These are phyloP conservation scores for Malacoraja senta DNA, from an alignment of 2,797 vertebrate genomes.

Conservation along the genomic window DNA sequence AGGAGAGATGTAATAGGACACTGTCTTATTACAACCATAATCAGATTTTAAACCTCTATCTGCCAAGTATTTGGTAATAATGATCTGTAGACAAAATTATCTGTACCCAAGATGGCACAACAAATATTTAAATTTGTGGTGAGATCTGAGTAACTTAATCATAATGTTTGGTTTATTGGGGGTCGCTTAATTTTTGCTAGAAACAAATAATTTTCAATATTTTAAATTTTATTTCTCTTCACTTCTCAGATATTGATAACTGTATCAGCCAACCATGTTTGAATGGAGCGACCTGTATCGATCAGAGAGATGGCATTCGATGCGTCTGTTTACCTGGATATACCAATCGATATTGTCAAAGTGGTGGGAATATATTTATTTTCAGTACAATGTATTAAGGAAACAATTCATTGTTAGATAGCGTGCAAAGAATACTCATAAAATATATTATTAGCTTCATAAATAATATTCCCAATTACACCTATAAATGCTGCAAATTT, in stretches of 20 bases:
- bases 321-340: conserved; percentile 2
- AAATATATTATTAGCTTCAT: neutral
- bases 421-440: neutral
- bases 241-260: conserved; percentile 22
- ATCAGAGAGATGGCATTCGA: neutral
- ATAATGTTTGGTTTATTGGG: neutral
- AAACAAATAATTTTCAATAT: neutral
- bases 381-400: neutral
- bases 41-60: neutral
- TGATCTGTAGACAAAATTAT: neutral
- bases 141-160: neutral
- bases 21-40: neutral
- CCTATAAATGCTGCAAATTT: neutral
- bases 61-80: neutral
- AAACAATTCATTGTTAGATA: neutral
- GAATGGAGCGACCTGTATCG: neutral
- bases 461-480: neutral
- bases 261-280: neutral
- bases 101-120: neutral
- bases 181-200: neutral
- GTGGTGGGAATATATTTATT: neutral
- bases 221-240: neutral
- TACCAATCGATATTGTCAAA: neutral
- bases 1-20: too few species aligned
- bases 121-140: neutral